Conservation (phyloP, 2,797 vertebrate species). For the Synanceia verrucosa region DNA sequence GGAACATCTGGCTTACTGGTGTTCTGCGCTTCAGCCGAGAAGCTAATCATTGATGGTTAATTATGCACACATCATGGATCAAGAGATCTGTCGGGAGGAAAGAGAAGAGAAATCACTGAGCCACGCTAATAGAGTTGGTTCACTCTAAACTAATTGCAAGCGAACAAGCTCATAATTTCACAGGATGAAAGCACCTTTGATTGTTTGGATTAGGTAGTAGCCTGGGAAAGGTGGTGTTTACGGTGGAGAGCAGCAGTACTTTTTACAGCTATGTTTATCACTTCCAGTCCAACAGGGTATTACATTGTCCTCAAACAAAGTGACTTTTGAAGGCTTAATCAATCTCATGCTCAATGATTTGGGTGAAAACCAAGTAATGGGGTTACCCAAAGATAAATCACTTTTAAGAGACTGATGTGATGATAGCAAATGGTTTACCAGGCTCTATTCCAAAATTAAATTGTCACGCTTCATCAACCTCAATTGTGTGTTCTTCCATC, state of each 20-base stretch:
- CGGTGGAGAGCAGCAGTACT: neutral
- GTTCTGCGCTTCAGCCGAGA: conserved; percentile 29
- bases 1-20: conserved; percentile 6
- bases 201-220: conserved; percentile 25
- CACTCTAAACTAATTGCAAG: conserved; percentile 56
- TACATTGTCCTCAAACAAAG: conserved; percentile 30
- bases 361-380: conserved; percentile 52
- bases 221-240: neutral
- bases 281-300: conserved; percentile 7
- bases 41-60: conserved; percentile 59
- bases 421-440: conserved; percentile 30
- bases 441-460: conserved; percentile 42
- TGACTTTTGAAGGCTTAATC: conserved; percentile 22
- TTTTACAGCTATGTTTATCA: neutral
- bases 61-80: conserved; percentile 59
- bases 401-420: conserved; percentile 46
- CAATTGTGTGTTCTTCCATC: conserved; percentile 45
- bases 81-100: conserved; percentile 47
- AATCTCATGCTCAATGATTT: conserved; percentile 47
- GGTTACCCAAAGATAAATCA: conserved; percentile 40
- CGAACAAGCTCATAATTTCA: conserved; percentile 53
- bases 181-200: conserved; percentile 58
- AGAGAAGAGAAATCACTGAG: conserved; percentile 46
- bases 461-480: conserved; percentile 43
- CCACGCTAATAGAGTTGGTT: conserved; percentile 48